These are phyloP conservation scores for Ophion ellenae DNA, from an alignment of 2,888 invertebrate genomes.

Conservation along the genomic window DNA sequence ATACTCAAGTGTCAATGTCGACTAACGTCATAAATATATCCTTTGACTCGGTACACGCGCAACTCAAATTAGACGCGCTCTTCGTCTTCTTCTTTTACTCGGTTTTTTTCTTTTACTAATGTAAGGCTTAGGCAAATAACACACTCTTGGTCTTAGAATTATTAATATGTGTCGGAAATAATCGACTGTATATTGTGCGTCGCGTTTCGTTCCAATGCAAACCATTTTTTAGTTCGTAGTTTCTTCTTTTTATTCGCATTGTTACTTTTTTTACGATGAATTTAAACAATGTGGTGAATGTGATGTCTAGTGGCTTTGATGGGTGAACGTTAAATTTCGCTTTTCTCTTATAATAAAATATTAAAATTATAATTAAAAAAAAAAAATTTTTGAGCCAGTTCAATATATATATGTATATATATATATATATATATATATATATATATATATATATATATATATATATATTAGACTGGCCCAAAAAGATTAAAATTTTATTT, in stretches of 20 bases:
- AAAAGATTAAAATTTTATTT: too few relatives aligned
- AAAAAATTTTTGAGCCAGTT: too few relatives aligned
- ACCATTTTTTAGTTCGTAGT: not conserved
- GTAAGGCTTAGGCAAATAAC: constrained; percentile 52
- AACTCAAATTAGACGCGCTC: constrained; percentile 42
- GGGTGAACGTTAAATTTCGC: constrained; percentile 29
- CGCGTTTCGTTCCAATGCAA: constrained; percentile 37
- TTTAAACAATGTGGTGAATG: not conserved
- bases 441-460: not conserved
- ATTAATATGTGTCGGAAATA: constrained; percentile 32
- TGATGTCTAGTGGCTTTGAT: constrained; percentile 46
- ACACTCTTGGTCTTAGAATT: constrained; percentile 24
- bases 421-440: not conserved
- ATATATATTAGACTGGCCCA: not conserved
- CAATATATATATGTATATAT: not conserved
- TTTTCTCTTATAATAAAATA: not conserved
- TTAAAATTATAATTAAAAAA: too few relatives aligned
- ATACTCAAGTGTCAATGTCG: constrained; percentile 44
- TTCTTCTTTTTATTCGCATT: not conserved
- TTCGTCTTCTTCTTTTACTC: constrained; percentile 32
- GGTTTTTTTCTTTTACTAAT: constrained; percentile 12
- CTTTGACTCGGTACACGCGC: constrained; percentile 43
- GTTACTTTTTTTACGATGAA: constrained; percentile 6
- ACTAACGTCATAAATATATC: constrained; percentile 61
- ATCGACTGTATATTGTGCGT: constrained; percentile 58